Evolutionary conservation across 2,797 vertebrate species (phyloP), one percentile per base, ranked within the genome.

Genomic region (Fistularia tabacaria): DNA sequence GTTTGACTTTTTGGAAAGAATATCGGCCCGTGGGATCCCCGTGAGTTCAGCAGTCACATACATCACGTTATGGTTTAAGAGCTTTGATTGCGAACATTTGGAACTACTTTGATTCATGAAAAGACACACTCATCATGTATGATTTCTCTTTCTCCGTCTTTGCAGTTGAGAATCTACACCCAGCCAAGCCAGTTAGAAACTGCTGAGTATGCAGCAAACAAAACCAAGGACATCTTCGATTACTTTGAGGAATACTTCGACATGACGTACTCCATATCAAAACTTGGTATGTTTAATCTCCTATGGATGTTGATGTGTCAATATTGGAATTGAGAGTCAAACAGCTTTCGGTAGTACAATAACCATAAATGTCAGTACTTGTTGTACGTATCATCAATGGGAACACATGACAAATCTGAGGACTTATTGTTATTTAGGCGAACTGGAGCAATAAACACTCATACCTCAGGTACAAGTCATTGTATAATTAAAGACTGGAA

Each of bases 181-280:
- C 97, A 98, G 78, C 92, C 91, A 5, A 71, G 61, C 51, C 95
- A 99, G 77, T 48, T 83, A 36, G 5, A 53, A 14, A 99, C 96
- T 0, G 94, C 96, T 13, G 48, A 66, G 9, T 99, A 94, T 6
- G 97, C 96, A 57, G 95, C 93, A 7, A 0, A 93, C 38, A 81
- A 90, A 40, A 98, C 94, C 45, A 91, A 93, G 80, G 1, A 1
- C 14, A 76, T 92, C 49, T 99, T 99, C 11, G 89, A 99, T 78
- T 94, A 90, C 81, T 97, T 95, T 82, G 97, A 99, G 83, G 3
- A 87, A 0, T 98, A 99, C 73, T 99, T 99, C 75, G 79, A 79
- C 73, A 88, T 98, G 93, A 8, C 0, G 0, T 98, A 98, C 83
- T 93, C 94, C 60, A 93, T 99, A 84, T 56, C 86, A 14, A 99